phyloP scores from a whole-genome alignment of 2,113 vertebrate genomes.

The Ictalurus furcatus region DNA sequence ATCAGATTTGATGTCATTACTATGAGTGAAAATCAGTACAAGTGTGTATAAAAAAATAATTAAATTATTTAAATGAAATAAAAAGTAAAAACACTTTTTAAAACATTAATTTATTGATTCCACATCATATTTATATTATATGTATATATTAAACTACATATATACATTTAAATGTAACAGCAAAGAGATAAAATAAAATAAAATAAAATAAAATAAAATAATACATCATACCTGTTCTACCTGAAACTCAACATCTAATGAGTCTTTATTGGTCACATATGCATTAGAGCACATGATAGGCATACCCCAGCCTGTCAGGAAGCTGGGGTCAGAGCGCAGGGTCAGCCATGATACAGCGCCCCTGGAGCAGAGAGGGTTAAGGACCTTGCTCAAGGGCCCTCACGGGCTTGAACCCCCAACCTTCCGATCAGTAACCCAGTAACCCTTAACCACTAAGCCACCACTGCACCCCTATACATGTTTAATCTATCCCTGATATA shows the following conservation, averaged over 20 bases:
- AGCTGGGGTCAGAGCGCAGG: too few relatives aligned
- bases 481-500: background rate
- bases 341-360: too few relatives aligned
- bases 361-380: too few relatives aligned
- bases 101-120: background rate
- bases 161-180: background rate
- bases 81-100: background rate
- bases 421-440: too few relatives aligned
- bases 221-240: background rate
- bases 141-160: background rate
- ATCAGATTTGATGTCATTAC: background rate
- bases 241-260: background rate
- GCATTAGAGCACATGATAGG: too few relatives aligned
- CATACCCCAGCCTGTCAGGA: too few relatives aligned
- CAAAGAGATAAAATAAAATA: too few relatives aligned
- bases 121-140: background rate
- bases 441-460: too few relatives aligned
- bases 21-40: background rate
- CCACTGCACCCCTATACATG: too few relatives aligned
- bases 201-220: background rate
- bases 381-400: too few relatives aligned
- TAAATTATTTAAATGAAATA: background rate
- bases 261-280: too few relatives aligned
- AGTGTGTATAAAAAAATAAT: background rate
- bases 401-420: too few relatives aligned